Percentiles rank a stretch among this genome's conserved stretches.
These are phyloP conservation scores for Trichonephila clavata DNA, from an alignment of 1,140 invertebrate species.

Conservation along the genomic window DNA sequence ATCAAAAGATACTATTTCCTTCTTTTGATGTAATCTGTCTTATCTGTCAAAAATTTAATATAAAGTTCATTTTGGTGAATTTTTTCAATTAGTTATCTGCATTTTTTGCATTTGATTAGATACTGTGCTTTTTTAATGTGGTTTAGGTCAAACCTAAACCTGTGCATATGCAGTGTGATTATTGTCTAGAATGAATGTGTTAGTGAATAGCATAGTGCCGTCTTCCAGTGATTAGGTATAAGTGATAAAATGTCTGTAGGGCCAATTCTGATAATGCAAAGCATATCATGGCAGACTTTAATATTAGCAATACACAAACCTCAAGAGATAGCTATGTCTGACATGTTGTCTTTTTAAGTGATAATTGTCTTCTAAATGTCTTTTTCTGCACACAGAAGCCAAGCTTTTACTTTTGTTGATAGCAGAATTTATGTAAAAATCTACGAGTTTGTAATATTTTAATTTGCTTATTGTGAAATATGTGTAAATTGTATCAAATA, in stretches of 20 bases:
- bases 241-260: conserved; percentile 75
- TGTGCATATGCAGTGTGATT: conserved; percentile 75
- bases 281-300: conserved; percentile 76
- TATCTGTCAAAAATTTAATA: too few relatives aligned
- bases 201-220: conserved; percentile 75
- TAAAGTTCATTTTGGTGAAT: background rate
- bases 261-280: conserved; percentile 75
- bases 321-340: conserved; percentile 68
- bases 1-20: too few relatives aligned
- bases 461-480: conserved; percentile 43
- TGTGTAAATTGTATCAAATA: conserved; percentile 39
- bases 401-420: conserved; percentile 66
- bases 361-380: conserved; percentile 71
- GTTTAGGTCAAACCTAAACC: conserved; percentile 73
- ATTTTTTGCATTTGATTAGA: conserved; percentile 38
- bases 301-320: conserved; percentile 76
- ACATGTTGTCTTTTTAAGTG: conserved; percentile 70
- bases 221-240: conserved; percentile 74
- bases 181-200: conserved; percentile 74
- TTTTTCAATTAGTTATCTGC: background rate
- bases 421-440: conserved; percentile 27
- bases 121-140: conserved; percentile 46
- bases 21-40: too few relatives aligned
- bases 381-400: conserved; percentile 67
- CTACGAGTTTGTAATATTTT: conserved; percentile 49